These are phyloP conservation scores for Crocodylus rhombifer DNA, from an alignment of 2,797 vertebrate species.

Conservation along the genomic window DNA sequence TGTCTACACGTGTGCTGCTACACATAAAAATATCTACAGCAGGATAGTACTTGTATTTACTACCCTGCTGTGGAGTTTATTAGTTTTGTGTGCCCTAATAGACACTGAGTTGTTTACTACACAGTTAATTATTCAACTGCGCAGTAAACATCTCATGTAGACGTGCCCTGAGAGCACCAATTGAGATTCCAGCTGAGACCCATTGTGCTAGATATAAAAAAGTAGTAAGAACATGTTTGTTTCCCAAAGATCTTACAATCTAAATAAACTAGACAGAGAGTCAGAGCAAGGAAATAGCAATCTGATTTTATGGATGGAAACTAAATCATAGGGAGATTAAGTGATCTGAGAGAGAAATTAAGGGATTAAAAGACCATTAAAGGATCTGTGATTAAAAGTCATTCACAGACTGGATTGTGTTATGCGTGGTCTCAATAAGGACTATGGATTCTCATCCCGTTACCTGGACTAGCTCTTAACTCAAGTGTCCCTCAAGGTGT, in stretches of 20 bases:
- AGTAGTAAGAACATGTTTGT: background rate
- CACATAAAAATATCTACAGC: too few relatives aligned
- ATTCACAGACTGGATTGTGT: too few relatives aligned
- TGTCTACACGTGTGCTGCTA: too few relatives aligned
- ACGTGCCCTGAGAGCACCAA: background rate
- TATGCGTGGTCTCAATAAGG: too few relatives aligned
- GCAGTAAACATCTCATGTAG: background rate
- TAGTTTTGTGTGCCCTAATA: too few relatives aligned
- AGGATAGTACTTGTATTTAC: too few relatives aligned
- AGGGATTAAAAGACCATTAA: background rate
- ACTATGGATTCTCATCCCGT: too few relatives aligned
- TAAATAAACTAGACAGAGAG: background rate
- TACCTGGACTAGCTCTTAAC: too few relatives aligned
- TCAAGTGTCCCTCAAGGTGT: too few relatives aligned
- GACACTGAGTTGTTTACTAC: background rate
- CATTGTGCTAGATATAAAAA: fast-evolving
- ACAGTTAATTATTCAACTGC: background rate
- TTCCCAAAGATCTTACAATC: background rate
- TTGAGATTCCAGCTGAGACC: background rate
- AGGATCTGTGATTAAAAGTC: too few relatives aligned
- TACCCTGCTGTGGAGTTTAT: too few relatives aligned
- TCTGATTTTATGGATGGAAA: background rate
- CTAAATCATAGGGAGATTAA: background rate
- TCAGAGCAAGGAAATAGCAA: background rate
- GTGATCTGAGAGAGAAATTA: background rate